Percentiles rank a stretch among this genome's conserved stretches.
These are phyloP conservation scores for Brachynemurus nebulosus DNA, from an alignment of 2,888 invertebrate genomes.

Conservation along the genomic window DNA sequence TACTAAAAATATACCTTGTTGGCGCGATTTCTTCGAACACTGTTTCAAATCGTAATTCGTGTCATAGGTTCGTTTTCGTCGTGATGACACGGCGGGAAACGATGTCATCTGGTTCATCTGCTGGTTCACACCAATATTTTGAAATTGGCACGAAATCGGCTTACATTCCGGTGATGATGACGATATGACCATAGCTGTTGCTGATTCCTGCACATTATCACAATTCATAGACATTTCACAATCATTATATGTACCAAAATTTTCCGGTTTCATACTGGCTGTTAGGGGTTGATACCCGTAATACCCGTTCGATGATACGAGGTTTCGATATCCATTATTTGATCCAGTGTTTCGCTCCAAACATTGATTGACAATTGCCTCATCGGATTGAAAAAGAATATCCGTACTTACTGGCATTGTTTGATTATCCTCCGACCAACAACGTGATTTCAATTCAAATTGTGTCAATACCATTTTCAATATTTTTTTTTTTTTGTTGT, in stretches of 20 bases:
- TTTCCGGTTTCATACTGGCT: slow-evolving; percentile 5
- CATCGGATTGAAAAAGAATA: not conserved
- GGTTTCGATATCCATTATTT: not conserved
- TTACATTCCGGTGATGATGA: not conserved
- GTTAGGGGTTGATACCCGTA: slow-evolving; percentile 21
- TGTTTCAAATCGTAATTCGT: slow-evolving; percentile 1
- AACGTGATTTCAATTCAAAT: slow-evolving; percentile 5
- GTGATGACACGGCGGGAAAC: not conserved
- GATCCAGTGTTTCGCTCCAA: not conserved
- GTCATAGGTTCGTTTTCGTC: slow-evolving; percentile 1
- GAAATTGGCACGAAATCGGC: not conserved
- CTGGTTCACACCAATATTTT: not conserved
- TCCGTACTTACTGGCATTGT: not conserved
- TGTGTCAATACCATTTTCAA: slow-evolving; percentile 8
- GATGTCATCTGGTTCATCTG: not conserved
- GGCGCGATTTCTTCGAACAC: slow-evolving; percentile 3
- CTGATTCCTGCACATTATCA: slow-evolving; percentile 7
- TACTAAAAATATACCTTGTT: slow-evolving; percentile 1
- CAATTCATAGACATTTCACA: slow-evolving; percentile 7
- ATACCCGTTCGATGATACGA: slow-evolving; percentile 21
- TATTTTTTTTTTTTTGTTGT: not conserved
- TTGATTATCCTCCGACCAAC: slow-evolving; percentile 1
- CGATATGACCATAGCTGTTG: not conserved
- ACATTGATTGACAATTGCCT: not conserved
- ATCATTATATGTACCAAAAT: slow-evolving; percentile 1